phyloP scores from a whole-genome alignment of 2,888 invertebrate genomes.

The Aromia moschata region DNA sequence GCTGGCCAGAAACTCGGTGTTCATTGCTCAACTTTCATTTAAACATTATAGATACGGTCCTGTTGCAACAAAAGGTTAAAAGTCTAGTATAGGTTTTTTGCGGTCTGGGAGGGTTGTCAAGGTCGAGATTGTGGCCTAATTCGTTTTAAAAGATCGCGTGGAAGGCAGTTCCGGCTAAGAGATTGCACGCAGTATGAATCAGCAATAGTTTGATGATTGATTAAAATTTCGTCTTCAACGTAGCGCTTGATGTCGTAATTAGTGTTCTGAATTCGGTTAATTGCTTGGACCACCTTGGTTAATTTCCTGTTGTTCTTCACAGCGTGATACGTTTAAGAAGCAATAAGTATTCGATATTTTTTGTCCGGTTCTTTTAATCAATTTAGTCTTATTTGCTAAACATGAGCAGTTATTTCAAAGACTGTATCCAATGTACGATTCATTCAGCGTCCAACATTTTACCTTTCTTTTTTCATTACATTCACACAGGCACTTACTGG shows the following conservation, averaged over 20 bases:
- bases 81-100: constrained; percentile 23
- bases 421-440: no score
- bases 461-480: no score
- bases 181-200: constrained; percentile 4
- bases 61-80: no score
- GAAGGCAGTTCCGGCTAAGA: constrained; percentile 14
- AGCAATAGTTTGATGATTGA: constrained; percentile 16
- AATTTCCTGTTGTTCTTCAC: neutral
- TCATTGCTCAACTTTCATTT: no score
- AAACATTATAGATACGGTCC: no score
- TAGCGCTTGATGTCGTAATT: constrained; percentile 8
- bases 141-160: neutral
- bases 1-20: no score
- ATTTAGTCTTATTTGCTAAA: no score
- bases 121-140: constrained; percentile 15
- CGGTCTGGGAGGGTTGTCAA: constrained; percentile 14
- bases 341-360: no score
- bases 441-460: no score
- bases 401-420: no score
- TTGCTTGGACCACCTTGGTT: neutral
- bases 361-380: no score
- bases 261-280: constrained; percentile 5
- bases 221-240: neutral
- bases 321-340: neutral
- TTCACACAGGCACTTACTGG: no score